phyloP scores from a whole-genome alignment of 2,113 vertebrate genomes.

The Apistogramma diplotaenia region DNA sequence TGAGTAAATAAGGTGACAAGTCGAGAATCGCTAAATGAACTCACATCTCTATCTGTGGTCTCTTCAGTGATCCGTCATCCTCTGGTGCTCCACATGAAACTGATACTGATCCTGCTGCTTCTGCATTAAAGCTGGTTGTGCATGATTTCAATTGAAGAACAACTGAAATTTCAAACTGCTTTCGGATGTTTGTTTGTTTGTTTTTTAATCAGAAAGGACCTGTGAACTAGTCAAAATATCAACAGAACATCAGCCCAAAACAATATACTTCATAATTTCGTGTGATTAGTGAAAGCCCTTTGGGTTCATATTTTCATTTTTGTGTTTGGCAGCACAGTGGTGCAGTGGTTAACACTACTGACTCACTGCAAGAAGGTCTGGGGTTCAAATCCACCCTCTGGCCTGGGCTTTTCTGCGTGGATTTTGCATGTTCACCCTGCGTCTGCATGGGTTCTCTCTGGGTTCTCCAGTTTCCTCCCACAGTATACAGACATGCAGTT shows the following conservation, averaged over 20 bases:
- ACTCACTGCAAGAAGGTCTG: too few relatives aligned
- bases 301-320: not conserved
- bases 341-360: too few relatives aligned
- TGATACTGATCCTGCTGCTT: not conserved
- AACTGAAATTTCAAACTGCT: not conserved
- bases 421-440: too few relatives aligned
- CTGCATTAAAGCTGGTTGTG: too few relatives aligned
- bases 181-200: not conserved
- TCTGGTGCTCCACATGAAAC: not conserved
- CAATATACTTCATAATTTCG: not conserved
- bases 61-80: not conserved
- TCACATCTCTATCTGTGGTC: not conserved
- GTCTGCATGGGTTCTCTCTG: too few relatives aligned
- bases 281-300: not conserved
- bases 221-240: not conserved
- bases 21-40: conserved; percentile 20
- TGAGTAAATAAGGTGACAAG: conserved; percentile 28
- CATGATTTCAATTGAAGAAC: not conserved
- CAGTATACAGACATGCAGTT: too few relatives aligned
- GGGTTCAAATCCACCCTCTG: too few relatives aligned
- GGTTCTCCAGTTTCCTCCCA: too few relatives aligned
- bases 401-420: too few relatives aligned
- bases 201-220: not conserved
- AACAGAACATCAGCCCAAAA: not conserved
- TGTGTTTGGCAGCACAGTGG: not conserved